These are phyloP conservation scores for Ctenomys sociabilis DNA, from an alignment of 2,113 vertebrate species.

Conservation along the genomic window DNA sequence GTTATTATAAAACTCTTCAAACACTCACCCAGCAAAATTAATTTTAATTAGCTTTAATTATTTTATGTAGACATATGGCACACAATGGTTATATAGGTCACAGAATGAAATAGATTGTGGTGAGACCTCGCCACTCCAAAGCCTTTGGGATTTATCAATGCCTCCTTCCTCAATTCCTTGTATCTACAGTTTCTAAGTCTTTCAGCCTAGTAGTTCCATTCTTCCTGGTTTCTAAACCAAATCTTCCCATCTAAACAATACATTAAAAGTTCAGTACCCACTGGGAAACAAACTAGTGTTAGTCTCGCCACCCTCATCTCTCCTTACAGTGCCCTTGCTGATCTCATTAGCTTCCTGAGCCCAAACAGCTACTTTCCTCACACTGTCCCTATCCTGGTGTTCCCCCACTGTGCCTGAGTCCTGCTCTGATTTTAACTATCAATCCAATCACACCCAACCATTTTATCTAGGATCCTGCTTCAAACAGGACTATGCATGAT, in stretches of 20 bases:
- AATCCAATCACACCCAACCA: background rate
- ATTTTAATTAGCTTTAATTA: conserved; percentile 77
- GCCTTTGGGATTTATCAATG: conserved; percentile 23
- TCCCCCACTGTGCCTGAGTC: background rate
- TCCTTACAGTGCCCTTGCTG: too few species aligned
- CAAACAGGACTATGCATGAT: background rate
- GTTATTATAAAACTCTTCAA: conserved; percentile 71
- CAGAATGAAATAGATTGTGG: background rate
- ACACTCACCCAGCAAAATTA: conserved; percentile 70
- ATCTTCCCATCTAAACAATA: background rate
- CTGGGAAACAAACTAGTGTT: background rate
- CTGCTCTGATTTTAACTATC: background rate
- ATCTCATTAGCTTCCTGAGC: background rate
- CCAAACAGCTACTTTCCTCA: background rate
- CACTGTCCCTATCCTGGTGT: background rate
- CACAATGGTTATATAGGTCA: conserved; percentile 44
- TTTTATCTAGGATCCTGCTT: background rate
- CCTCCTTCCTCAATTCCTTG: background rate
- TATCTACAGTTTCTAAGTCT: background rate
- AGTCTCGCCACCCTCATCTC: background rate
- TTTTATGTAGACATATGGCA: conserved; percentile 52
- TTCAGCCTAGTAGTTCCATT: background rate
- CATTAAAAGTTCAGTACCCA: background rate
- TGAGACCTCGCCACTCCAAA: conserved; percentile 12
- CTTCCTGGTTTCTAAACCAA: conserved; percentile 44